Percentiles rank a stretch among this genome's conserved stretches.
Conservation (phyloP, 2,888 invertebrate genomes). For the Hipparchia semele region DNA sequence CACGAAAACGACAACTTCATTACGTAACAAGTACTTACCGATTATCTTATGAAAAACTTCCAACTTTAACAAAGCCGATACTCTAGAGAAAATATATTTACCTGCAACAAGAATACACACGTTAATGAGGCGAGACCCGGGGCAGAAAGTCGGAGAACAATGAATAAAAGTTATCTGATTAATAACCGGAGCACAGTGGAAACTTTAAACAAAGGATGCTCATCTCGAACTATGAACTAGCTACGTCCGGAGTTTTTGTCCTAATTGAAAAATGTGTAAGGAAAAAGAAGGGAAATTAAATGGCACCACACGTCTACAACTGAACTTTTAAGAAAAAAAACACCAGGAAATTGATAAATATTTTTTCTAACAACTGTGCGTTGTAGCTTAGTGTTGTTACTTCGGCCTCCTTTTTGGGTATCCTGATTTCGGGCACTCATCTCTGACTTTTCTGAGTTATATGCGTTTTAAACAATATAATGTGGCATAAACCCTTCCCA, state of each 20-base stretch:
- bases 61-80: slow-evolving; percentile 13
- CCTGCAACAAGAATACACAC: slow-evolving; percentile 38
- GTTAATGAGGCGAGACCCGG: slow-evolving; percentile 22
- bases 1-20: background rate
- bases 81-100: slow-evolving; percentile 23
- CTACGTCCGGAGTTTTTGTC: slow-evolving; percentile 5
- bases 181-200: background rate
- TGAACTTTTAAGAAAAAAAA: too few species aligned
- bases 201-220: slow-evolving; percentile 17
- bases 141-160: slow-evolving; percentile 14
- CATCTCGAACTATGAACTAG: background rate
- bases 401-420: too few species aligned
- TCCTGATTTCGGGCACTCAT: too few species aligned
- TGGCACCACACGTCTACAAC: background rate
- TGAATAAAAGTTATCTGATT: slow-evolving; percentile 22
- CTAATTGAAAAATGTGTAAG: background rate
- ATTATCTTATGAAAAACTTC: slow-evolving; percentile 12
- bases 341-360: too few species aligned
- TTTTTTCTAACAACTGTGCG: too few species aligned
- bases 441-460: too few species aligned
- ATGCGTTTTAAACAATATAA: too few species aligned
- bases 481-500: too few species aligned
- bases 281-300: background rate
- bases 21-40: slow-evolving; percentile 25
- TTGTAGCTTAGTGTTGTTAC: too few species aligned